These are phyloP conservation scores for Plumapathes pennacea DNA, from an alignment of 92 coral and sea anemone species.

Conservation along the genomic window DNA sequence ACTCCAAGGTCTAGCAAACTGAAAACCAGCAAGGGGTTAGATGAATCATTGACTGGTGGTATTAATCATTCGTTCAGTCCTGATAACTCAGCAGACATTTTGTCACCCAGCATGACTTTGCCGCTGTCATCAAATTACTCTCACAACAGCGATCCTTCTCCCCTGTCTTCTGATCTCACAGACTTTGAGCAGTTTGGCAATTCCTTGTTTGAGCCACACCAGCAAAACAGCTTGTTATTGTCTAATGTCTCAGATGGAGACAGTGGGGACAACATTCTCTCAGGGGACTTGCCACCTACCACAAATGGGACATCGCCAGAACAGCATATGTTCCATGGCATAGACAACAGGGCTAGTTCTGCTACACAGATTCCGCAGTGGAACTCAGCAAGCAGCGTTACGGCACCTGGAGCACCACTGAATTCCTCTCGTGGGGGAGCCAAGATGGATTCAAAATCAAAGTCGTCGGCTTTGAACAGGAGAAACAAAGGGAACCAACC, in stretches of 20 bases:
- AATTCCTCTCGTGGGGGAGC: slow-evolving; percentile 10
- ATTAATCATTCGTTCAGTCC: slow-evolving; percentile 61
- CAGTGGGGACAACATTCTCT: slow-evolving; percentile 33
- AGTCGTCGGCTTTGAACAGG: slow-evolving; percentile 66
- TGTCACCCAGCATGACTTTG: slow-evolving; percentile 60
- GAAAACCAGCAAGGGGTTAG: slow-evolving; percentile 48
- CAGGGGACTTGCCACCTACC: slow-evolving; percentile 26
- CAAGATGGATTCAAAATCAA: slow-evolving; percentile 21
- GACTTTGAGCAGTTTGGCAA: slow-evolving; percentile 75
- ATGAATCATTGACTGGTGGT: slow-evolving; percentile 37
- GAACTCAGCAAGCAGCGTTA: slow-evolving; percentile 46
- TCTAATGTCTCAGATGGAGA: slow-evolving; percentile 58
- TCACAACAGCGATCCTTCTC: slow-evolving; percentile 66
- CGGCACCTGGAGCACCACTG: neutral
- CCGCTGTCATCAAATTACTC: slow-evolving; percentile 74
- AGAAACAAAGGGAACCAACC: slow-evolving; percentile 36
- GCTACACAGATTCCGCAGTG: slow-evolving; percentile 59
- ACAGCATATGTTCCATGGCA: slow-evolving; percentile 49
- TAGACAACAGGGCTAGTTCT: slow-evolving; percentile 19
- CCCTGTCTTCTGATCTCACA: slow-evolving; percentile 59
- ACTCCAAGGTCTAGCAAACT: slow-evolving; percentile 57
- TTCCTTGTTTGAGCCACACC: slow-evolving; percentile 70
- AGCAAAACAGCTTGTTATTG: slow-evolving; percentile 63
- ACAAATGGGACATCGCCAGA: slow-evolving; percentile 58
- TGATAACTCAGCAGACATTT: slow-evolving; percentile 60